A percentile compares a stretch with the other conserved stretches of the same genome.
Conservation (phyloP, 2,888 invertebrate species). For the Drosophila barbarae region DNA sequence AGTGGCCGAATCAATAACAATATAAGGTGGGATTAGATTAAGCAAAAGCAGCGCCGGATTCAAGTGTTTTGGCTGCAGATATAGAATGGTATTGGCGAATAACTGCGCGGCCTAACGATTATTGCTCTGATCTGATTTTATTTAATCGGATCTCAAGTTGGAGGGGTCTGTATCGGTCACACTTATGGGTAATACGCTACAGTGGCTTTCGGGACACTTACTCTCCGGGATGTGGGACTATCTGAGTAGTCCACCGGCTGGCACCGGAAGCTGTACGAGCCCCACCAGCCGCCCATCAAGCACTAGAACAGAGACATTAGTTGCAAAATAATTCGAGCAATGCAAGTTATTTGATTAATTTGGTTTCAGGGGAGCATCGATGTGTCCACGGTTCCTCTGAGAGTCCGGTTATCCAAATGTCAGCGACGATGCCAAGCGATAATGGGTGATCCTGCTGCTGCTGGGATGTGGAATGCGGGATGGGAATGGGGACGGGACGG, state of each 20-base stretch:
- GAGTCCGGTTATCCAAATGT: constrained; percentile 42
- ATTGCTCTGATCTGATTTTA: constrained; percentile 1
- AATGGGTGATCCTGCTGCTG: constrained; percentile 12
- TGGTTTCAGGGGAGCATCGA: neutral
- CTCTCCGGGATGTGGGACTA: constrained; percentile 89
- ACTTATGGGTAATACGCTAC: constrained; percentile 16
- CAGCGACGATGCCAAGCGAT: constrained; percentile 39
- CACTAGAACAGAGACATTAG: constrained; percentile 82
- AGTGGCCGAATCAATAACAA: constrained; percentile 25
- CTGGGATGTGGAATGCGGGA: constrained; percentile 10
- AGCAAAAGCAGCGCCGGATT: constrained; percentile 22
- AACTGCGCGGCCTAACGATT: constrained; percentile 16
- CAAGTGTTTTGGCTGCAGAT: constrained; percentile 19
- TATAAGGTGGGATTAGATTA: constrained; percentile 33
- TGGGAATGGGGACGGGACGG: constrained; percentile 12
- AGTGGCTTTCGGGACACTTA: constrained; percentile 82
- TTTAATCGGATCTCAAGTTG: neutral
- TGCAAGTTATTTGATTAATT: constrained; percentile 9
- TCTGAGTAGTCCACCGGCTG: constrained; percentile 94
- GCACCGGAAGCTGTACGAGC: constrained; percentile 92
- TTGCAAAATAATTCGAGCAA: constrained; percentile 55
- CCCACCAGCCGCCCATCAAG: constrained; percentile 94
- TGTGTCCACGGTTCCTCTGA: constrained; percentile 3
- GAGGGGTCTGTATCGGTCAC: constrained; percentile 5
- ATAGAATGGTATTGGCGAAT: constrained; percentile 17